A percentile compares a stretch with the other conserved stretches of the same genome.
phyloP scores from a whole-genome alignment of 2,888 invertebrate genomes.

The Micropterix aruncella region DNA sequence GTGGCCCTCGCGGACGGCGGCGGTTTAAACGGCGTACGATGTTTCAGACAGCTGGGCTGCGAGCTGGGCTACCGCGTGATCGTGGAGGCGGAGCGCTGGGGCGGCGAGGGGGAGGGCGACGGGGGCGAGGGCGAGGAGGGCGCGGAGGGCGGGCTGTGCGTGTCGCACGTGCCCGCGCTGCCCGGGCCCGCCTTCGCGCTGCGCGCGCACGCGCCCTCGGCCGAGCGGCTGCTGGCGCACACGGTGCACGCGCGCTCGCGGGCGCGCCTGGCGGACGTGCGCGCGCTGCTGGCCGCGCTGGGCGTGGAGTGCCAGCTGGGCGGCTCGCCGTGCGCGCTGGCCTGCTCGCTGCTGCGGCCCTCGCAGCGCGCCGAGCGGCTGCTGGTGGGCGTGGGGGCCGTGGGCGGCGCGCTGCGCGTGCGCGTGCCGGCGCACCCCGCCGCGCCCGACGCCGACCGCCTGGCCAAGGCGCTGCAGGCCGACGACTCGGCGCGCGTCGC shows the following conservation, averaged over 20 bases:
- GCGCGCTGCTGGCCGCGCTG: slow-evolving; percentile 58
- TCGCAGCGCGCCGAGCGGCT: slow-evolving; percentile 87
- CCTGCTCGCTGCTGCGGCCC: slow-evolving; percentile 78
- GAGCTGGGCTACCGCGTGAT: slow-evolving; percentile 81
- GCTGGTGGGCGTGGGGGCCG: slow-evolving; percentile 86
- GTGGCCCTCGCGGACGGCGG: too few species aligned
- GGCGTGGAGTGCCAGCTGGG: slow-evolving; percentile 53
- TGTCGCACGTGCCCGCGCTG: slow-evolving; percentile 49
- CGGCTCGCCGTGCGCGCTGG: slow-evolving; percentile 86
- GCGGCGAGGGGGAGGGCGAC: slow-evolving; percentile 27
- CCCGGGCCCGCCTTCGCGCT: slow-evolving; percentile 54
- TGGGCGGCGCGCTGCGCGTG: slow-evolving; percentile 82
- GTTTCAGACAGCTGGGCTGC: slow-evolving; percentile 55
- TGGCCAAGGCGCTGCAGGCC: slow-evolving; percentile 56
- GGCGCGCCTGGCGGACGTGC: slow-evolving; percentile 68
- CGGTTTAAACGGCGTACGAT: too few species aligned
- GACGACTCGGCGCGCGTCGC: slow-evolving; percentile 21
- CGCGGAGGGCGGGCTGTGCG: slow-evolving; percentile 23
- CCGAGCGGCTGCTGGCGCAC: slow-evolving; percentile 88
- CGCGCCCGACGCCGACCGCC: slow-evolving; percentile 64
- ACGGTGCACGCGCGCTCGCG: slow-evolving; percentile 89
- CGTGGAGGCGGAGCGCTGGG: slow-evolving; percentile 70
- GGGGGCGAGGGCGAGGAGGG: slow-evolving; percentile 25
- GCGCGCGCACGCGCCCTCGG: slow-evolving; percentile 82
- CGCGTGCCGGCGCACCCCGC: slow-evolving; percentile 84